phyloP scores from a whole-genome alignment of 2,113 vertebrate genomes.

The Mola mola region DNA sequence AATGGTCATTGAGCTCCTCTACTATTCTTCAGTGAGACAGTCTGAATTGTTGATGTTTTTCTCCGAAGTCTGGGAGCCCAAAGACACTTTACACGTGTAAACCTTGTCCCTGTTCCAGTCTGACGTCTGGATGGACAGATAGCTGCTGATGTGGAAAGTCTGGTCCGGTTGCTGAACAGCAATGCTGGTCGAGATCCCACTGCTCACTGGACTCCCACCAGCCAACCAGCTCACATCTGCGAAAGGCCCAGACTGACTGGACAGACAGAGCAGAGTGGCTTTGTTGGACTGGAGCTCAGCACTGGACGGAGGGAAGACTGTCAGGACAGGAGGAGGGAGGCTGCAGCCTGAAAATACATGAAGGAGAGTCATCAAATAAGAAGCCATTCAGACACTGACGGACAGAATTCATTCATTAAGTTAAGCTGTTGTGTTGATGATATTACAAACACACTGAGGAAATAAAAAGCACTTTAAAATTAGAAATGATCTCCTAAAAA shows the following conservation, averaged over 20 bases:
- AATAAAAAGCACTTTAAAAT: too few relatives aligned
- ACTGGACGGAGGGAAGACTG: conserved; percentile 70
- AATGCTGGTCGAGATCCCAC: conserved; percentile 65
- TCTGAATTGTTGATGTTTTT: conserved; percentile 50
- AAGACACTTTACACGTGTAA: conserved; percentile 63
- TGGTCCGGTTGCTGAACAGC: conserved; percentile 61
- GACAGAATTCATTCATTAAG: background rate
- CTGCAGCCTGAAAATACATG: conserved; percentile 54
- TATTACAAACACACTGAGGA: background rate
- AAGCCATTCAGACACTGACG: too few relatives aligned
- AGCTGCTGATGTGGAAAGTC: conserved; percentile 72
- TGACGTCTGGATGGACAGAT: conserved; percentile 53
- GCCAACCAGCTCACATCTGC: conserved; percentile 67
- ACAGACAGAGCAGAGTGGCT: conserved; percentile 72
- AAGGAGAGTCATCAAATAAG: background rate
- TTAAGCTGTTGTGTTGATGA: too few relatives aligned
- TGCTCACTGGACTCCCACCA: conserved; percentile 53
- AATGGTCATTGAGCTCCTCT: conserved; percentile 7
- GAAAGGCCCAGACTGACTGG: conserved; percentile 56
- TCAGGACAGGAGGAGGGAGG: conserved; percentile 65
- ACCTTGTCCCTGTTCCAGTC: conserved; percentile 61
- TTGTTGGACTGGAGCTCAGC: conserved; percentile 62
- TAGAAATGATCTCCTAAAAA: too few relatives aligned
- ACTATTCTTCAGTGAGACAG: conserved; percentile 14
- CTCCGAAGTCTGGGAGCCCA: conserved; percentile 48